Evolutionary conservation across 2,113 vertebrate species (phyloP), one percentile per base, ranked within the genome.

Genomic region (Pachypanchax playfairii): DNA sequence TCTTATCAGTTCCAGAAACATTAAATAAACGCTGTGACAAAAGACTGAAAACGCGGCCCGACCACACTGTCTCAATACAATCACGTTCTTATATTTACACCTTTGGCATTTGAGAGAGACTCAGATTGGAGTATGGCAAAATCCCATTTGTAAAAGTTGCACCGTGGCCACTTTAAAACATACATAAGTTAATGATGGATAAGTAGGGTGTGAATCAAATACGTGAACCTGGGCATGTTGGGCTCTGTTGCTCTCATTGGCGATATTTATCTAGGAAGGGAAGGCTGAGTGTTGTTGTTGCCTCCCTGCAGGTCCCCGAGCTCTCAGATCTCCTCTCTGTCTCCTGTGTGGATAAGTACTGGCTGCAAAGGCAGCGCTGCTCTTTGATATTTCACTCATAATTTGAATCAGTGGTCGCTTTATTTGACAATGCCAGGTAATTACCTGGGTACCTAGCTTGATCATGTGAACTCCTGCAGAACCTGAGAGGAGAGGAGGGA

Each of bases 351-450:
- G 88, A 90, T 87, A 87, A 85, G 86, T 80, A 73, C 77, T 81
- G 87, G 86, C 89, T 90, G 89, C 84, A 85, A 87, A 90, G 79
- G 82, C 87, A 88, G 73, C 43, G 69, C 52, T 36, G 55, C 31
- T 79, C 89, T 91, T 91, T 91, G 91, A 92, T 91, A 85, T 87
- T 89, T 90, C 90, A 86, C 77, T 89, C 83, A 80, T 89, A 82
- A 87, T 91, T 90, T 90, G 87, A 91, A 90, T 92, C 88, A 88
- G 77, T 65, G 84, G 85, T 43, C 73, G 80, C 85, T 86, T 85
- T 88, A 85, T 87, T 90, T 91, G 90, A 92, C 89, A 90, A 89
- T 73, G 88, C 79, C 78, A 77, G 74, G 79, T 92, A 91, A 92
- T 92, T 92, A 92, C 89, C 85, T 80, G 79, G 85, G 77, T 87